Evolutionary conservation across 2,113 vertebrate genomes (phyloP).

Genomic region (human (Homo sapiens)): DNA sequence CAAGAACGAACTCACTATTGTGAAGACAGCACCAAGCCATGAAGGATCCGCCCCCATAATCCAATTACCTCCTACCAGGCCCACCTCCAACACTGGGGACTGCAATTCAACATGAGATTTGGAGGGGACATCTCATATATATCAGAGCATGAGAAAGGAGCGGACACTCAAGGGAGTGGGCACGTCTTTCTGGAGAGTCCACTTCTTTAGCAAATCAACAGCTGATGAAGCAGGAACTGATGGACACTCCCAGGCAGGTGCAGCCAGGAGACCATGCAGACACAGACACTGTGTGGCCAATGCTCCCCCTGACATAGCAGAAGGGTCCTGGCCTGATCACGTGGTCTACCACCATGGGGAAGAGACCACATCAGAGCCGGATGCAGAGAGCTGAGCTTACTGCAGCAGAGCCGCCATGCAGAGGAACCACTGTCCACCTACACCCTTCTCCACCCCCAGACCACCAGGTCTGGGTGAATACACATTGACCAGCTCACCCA

Average conservation of each 20-base stretch:
- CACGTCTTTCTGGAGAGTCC: neutral
- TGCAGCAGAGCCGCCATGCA: accelerated
- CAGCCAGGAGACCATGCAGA: neutral
- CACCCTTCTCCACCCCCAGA: neutral
- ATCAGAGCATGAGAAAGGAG: no score
- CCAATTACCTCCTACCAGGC: no score
- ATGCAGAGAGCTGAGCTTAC: neutral
- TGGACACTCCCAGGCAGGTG: no score
- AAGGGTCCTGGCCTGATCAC: neutral
- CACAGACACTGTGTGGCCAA: neutral
- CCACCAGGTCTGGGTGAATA: neutral
- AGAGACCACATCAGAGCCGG: neutral
- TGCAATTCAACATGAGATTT: no score
- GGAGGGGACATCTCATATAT: no score
- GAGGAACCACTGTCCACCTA: no score
- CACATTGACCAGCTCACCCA: neutral
- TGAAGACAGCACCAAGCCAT: no score
- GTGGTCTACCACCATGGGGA: no score
- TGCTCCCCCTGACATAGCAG: neutral
- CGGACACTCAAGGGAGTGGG: neutral
- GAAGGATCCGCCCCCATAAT: no score
- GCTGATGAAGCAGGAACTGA: accelerated
- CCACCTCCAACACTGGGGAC: no score
- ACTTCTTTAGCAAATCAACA: neutral
- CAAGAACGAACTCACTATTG: no score